Percentiles rank a stretch among this genome's conserved stretches.
Evolutionary conservation across 2,888 invertebrate species (phyloP).

Genomic region (Agrypnus murinus): DNA sequence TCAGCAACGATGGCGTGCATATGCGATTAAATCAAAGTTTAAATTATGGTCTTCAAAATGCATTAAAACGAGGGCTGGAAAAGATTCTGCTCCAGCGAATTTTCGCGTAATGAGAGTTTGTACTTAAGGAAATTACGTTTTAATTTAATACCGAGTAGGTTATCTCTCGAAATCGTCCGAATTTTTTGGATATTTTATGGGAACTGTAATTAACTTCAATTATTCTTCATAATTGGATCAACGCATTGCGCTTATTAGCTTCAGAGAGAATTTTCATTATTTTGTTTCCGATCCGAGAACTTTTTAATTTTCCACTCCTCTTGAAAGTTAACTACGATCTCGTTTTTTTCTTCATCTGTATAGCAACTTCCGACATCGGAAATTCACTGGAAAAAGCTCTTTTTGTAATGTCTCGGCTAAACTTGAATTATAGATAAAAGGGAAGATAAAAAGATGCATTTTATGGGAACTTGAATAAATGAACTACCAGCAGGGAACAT

Average conservation of each 20-base stretch:
- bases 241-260: slow-evolving; percentile 42
- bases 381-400: slow-evolving; percentile 19
- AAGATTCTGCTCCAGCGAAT: slow-evolving; percentile 39
- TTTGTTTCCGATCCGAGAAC: slow-evolving; percentile 41
- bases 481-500: slow-evolving; percentile 23
- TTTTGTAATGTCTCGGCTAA: slow-evolving; percentile 33
- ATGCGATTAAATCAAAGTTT: slow-evolving; percentile 45
- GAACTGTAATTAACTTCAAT: slow-evolving; percentile 46
- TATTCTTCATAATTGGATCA: slow-evolving; percentile 45
- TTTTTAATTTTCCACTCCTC: slow-evolving; percentile 44
- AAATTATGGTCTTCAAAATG: slow-evolving; percentile 41
- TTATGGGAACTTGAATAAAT: slow-evolving; percentile 41
- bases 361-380: slow-evolving; percentile 40
- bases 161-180: slow-evolving; percentile 42
- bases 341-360: slow-evolving; percentile 26
- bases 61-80: slow-evolving; percentile 39
- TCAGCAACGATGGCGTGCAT: slow-evolving; percentile 21
- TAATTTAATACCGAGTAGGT: slow-evolving; percentile 47
- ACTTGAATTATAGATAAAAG: slow-evolving; percentile 44
- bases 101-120: slow-evolving; percentile 47
- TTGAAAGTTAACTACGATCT: slow-evolving; percentile 33
- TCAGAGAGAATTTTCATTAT: slow-evolving; percentile 44
- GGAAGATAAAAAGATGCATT: slow-evolving; percentile 34
- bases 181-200: slow-evolving; percentile 44
- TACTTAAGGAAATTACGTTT: slow-evolving; percentile 51